These are phyloP conservation scores for Trypoxylus dichotomus DNA, from an alignment of 1,140 invertebrate genomes.

Conservation along the genomic window DNA sequence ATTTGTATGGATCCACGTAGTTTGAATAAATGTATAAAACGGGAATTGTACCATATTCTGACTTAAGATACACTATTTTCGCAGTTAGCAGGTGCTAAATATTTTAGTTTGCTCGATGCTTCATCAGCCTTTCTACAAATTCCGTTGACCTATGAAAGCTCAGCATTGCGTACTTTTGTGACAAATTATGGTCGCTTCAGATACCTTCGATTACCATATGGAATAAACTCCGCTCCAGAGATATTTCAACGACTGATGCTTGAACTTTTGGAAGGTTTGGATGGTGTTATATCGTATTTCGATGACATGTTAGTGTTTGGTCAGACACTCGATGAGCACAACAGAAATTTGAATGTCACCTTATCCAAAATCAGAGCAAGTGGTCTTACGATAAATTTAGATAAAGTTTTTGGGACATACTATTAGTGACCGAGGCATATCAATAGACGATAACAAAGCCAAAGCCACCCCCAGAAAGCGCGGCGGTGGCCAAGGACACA, in stretches of 20 bases:
- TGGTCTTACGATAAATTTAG: neutral
- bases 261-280: constrained; percentile 33
- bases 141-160: constrained; percentile 20
- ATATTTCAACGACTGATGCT: constrained; percentile 19
- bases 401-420: too few species aligned
- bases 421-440: too few species aligned
- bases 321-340: too few species aligned
- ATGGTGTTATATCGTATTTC: constrained; percentile 40
- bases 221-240: constrained; percentile 32
- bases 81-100: constrained; percentile 29
- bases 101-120: too few species aligned
- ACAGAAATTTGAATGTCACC: too few species aligned
- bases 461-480: too few species aligned
- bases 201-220: constrained; percentile 34
- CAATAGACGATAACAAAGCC: too few species aligned
- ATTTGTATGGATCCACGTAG: constrained; percentile 52
- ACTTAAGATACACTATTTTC: constrained; percentile 39
- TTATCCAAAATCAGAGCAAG: neutral
- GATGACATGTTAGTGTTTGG: constrained; percentile 45
- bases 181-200: constrained; percentile 18
- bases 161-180: constrained; percentile 3
- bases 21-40: constrained; percentile 44
- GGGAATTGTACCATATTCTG: constrained; percentile 41
- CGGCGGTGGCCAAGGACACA: too few species aligned
- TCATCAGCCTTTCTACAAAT: constrained; percentile 30